Evolutionary conservation across 1,140 invertebrate genomes (phyloP), one percentile per base, ranked within the genome.

Genomic region (Sitophilus oryzae): DNA sequence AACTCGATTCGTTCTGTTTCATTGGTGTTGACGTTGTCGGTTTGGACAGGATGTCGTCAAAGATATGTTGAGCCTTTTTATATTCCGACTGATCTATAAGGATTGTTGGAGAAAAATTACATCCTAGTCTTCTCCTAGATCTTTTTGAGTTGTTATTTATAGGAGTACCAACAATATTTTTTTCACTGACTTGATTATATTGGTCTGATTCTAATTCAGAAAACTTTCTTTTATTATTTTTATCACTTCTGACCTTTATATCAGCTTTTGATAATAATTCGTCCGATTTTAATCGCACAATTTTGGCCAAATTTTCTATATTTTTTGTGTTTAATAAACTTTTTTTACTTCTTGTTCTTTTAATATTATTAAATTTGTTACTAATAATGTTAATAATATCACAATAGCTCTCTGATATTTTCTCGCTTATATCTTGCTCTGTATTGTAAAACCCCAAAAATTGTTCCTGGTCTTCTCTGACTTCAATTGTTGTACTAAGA

Each of bases 51-150:
- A 57, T 25, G 22, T 65, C 61, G 1, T 65, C 54, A 56, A 69
- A 71, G 34, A 69, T 16, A 2, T 56, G 25, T 52, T 53, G 60
- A 0, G 63, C 61, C 22, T 22, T 60, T 3, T 59, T 56, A 8
- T 64, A 34, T 11, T 35, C 47, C n/a, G 20, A 38, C 35, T 51
- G 25, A 35, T 54, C 49, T 9, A 66, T 46, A 38, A 51, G 23
- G 11, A 56, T 47, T 19, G 52, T 45, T 14, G 51, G 58, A 14
- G 50, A 54, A 21, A 40, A 36, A 30, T 45, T 15, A 22, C 42
- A 38, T n/a, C 62, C 62, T 20, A 63, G 51, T 47, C 50, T 56
- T 43, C 54, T 63, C 45, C 40, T 54, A 6, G 46, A 30, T 19
- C 23, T 48, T 18, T 21, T 48, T 16, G 25, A 6, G 30, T 48